phyloP scores from a whole-genome alignment of 2,113 vertebrate genomes.

The Gallinago paraguaiae region DNA sequence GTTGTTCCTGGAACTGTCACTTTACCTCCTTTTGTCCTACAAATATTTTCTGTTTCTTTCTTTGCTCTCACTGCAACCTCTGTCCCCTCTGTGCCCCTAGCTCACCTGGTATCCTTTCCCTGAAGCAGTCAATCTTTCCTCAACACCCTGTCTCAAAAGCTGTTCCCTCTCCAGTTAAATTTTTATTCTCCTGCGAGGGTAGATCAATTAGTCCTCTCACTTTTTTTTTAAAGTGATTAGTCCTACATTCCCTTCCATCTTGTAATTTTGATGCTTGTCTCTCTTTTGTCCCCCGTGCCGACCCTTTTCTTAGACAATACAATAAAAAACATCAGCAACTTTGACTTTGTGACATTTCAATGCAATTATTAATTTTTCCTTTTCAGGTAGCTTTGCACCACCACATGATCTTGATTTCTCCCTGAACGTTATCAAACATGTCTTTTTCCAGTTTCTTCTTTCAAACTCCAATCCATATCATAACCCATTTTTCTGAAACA shows the following conservation, averaged over 20 bases:
- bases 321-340: not conserved
- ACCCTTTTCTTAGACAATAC: not conserved
- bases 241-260: not conserved
- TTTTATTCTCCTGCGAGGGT: not conserved
- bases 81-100: not conserved
- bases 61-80: not conserved
- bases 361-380: not conserved
- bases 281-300: not conserved
- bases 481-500: not conserved
- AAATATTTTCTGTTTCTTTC: not conserved
- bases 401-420: not conserved
- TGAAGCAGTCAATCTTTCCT: not conserved
- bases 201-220: not conserved
- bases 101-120: not conserved
- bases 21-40: not conserved
- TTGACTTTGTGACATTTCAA: not conserved
- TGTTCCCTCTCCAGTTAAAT: not conserved
- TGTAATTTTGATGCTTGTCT: not conserved
- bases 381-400: not conserved
- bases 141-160: not conserved
- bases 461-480: not conserved
- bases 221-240: not conserved
- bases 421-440: not conserved
- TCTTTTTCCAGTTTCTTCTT: not conserved
- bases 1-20: not conserved